Evolutionary conservation across 2,797 vertebrate species (phyloP), one percentile per base, ranked within the genome.

Genomic region (Phrynocephalus forsythii): DNA sequence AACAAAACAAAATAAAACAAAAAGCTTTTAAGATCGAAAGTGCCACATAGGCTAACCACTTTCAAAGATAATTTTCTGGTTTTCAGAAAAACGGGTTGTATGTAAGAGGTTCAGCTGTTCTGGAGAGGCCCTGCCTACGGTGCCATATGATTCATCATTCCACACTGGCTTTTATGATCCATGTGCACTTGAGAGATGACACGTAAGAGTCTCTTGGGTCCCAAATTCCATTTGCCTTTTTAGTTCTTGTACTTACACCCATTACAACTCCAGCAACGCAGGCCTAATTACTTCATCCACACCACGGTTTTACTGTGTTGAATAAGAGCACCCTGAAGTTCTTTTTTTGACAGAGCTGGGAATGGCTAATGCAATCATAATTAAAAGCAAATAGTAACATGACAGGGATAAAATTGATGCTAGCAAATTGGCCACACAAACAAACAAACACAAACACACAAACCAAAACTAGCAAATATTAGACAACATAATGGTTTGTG

Each of bases 51-150:
- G n/a, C 28, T n/a, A 81, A 66, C 28, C 20, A 9, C 24, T 84
- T 81, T 20, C n/a, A 75, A 75, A 66, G 28, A 86, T 73, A 63
- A 86, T 86, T 82, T 81, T 66, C 56, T 18, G 71, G 71, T 75
- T 63, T 82, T 33, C 24, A 75, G 13, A 56, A 56, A 56, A 56
- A 56, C 1, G 11, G 52, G 38, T 67, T n/a, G 11, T 30, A 28
- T 33, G 30, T 0, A 26, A 60, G 7, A 0, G 28, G 22, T 38
- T 82, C 20, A 30, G 4, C n/a, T 33, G 33, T 77, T 69, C 30
- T 44, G 28, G 77, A 56, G 2, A 13, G 52, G 15, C 48, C 63
- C 3, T 28, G 24, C 44, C 48, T 52, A 22, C 73, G 69, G 71
- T 75, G 63, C 56, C 56, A 75, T 18, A 87, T 82, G 60, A 83